Evolutionary conservation across 1,140 invertebrate genomes (phyloP).

Genomic region (Caenorhabditis tropicalis): DNA sequence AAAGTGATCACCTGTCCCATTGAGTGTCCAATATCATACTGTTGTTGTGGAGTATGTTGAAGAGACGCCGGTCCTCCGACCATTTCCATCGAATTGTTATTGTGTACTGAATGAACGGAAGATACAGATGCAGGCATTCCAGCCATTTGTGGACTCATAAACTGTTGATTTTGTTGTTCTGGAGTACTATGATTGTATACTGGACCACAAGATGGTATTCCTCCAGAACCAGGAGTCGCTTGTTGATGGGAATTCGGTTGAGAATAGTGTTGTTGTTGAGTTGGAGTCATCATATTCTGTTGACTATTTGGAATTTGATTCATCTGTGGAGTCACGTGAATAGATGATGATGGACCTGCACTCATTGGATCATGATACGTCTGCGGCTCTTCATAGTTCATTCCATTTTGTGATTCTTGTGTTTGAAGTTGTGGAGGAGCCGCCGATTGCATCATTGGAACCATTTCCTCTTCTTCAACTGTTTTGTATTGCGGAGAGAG

Average conservation of each 20-base stretch:
- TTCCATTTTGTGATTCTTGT: neutral
- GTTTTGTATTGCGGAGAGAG: neutral
- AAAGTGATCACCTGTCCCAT: neutral
- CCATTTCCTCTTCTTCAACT: neutral
- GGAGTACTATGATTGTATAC: neutral
- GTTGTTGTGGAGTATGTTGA: conserved; percentile 10
- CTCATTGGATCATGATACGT: conserved; percentile 1
- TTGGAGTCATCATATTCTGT: neutral
- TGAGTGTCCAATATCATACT: conserved; percentile 5
- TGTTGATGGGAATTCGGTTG: conserved; percentile 1
- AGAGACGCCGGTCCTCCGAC: neutral
- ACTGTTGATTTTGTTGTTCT: conserved; percentile 9
- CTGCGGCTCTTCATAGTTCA: neutral
- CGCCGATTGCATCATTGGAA: neutral
- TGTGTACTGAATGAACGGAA: neutral
- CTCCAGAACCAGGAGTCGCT: neutral
- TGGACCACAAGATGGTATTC: neutral
- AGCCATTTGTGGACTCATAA: conserved; percentile 28
- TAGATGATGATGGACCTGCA: neutral
- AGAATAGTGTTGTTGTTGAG: conserved; percentile 13
- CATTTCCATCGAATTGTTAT: conserved; percentile 30
- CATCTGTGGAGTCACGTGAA: conserved; percentile 3
- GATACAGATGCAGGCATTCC: conserved; percentile 13
- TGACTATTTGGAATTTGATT: neutral
- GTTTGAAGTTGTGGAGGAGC: neutral